These are phyloP conservation scores for Capitulum mitella DNA, from an alignment of 2,888 invertebrate species.

Conservation along the genomic window DNA sequence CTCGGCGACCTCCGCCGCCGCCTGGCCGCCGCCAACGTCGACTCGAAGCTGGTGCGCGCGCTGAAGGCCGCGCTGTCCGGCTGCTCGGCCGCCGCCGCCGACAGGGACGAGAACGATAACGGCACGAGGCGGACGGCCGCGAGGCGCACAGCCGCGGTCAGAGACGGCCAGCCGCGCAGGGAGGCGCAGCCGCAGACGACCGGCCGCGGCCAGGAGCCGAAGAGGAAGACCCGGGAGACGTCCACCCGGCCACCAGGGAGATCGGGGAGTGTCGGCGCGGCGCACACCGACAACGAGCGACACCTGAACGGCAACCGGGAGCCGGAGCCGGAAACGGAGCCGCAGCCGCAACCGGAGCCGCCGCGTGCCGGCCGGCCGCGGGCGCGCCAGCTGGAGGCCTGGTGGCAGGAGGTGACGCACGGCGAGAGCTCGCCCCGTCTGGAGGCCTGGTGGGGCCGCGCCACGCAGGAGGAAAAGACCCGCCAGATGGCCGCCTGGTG, in stretches of 20 bases:
- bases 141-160: no score
- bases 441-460: constrained; percentile 1
- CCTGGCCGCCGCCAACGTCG: no score
- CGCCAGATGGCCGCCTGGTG: neutral
- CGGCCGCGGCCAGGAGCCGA: neutral
- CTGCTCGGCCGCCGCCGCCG: neutral
- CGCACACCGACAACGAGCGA: no score
- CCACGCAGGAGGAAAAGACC: no score
- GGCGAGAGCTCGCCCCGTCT: neutral
- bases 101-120: neutral
- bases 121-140: neutral
- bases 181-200: neutral
- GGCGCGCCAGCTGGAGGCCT: no score
- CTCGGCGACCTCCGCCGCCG: neutral
- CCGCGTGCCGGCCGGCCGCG: neutral
- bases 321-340: neutral
- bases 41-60: neutral
- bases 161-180: no score
- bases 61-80: neutral
- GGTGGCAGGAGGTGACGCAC: neutral
- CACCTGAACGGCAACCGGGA: no score
- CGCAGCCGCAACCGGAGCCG: neutral
- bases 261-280: no score
- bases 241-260: no score
- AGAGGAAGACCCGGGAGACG: neutral